These are phyloP conservation scores for Aurelia coerulea DNA, from an alignment of 30 jellyfish, hydroid and myxozoan species.

Conservation along the genomic window DNA sequence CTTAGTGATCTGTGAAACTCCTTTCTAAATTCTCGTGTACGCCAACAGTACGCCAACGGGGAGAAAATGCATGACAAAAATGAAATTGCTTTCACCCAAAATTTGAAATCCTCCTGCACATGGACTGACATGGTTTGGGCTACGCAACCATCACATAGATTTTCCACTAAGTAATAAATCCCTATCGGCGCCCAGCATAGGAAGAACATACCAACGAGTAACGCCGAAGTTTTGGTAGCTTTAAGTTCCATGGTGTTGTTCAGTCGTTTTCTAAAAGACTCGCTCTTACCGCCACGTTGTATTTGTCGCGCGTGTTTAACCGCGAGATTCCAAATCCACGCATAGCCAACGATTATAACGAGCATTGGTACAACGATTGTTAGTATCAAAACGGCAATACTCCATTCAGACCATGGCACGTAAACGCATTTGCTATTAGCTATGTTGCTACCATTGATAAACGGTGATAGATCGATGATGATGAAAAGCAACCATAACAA, in stretches of 20 bases:
- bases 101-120: conserved; percentile 26
- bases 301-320: conserved; percentile 30
- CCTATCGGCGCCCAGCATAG: conserved; percentile 73
- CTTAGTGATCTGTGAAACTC: conserved; percentile 16
- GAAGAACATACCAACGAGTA: conserved; percentile 49
- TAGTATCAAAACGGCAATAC: conserved; percentile 34
- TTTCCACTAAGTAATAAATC: conserved; percentile 51
- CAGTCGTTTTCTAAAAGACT: neutral
- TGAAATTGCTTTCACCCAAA: conserved; percentile 51
- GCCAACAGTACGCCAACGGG: conserved; percentile 69
- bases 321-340: conserved; percentile 43
- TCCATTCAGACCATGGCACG: conserved; percentile 60
- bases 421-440: conserved; percentile 16
- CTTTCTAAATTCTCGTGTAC: conserved; percentile 49
- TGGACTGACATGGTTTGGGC: neutral
- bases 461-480: conserved; percentile 38
- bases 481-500: conserved; percentile 23
- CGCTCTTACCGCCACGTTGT: neutral
- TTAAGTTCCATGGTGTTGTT: conserved; percentile 16
- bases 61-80: conserved; percentile 41
- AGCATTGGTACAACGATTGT: conserved; percentile 47
- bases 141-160: conserved; percentile 39
- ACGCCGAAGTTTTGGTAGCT: conserved; percentile 58
- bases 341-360: neutral
- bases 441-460: conserved; percentile 8